phyloP scores from a whole-genome alignment of 2,113 vertebrate genomes.

The Morone saxatilis region DNA sequence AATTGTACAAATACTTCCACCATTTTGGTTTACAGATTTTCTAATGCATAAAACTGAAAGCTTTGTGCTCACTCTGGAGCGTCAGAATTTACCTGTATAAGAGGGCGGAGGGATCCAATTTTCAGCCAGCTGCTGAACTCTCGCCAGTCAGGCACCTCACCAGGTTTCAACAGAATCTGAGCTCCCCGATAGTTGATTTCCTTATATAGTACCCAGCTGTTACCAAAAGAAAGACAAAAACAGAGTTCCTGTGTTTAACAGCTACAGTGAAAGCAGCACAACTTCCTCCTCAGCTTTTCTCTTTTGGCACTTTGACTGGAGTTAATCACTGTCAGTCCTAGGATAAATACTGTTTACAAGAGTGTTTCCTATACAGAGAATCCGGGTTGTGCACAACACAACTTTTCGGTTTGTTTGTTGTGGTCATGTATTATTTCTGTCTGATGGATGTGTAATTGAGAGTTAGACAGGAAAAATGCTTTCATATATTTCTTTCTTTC shows the following conservation, averaged over 20 bases:
- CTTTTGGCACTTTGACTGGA: not conserved
- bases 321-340: not conserved
- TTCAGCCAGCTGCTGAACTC: conserved; percentile 85
- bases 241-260: not conserved
- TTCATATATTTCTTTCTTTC: not conserved
- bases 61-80: not conserved
- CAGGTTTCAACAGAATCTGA: conserved; percentile 89
- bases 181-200: conserved; percentile 89
- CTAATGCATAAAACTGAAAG: not conserved
- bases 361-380: not conserved
- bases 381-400: not conserved
- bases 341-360: not conserved
- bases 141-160: conserved; percentile 88
- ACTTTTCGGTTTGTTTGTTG: not conserved
- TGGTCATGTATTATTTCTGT: not conserved
- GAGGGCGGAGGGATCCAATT: conserved; percentile 92
- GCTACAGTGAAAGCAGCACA: not conserved
- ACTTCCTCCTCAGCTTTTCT: conserved; percentile 12
- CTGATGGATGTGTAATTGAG: not conserved
- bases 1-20: not conserved
- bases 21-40: not conserved
- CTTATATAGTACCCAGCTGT: conserved; percentile 93
- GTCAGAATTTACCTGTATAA: conserved; percentile 86
- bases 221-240: not conserved
- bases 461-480: not conserved